Evolutionary conservation across 2,888 invertebrate genomes (phyloP), one percentile per base, ranked within the genome.

Genomic region (Bombyx huttoni): DNA sequence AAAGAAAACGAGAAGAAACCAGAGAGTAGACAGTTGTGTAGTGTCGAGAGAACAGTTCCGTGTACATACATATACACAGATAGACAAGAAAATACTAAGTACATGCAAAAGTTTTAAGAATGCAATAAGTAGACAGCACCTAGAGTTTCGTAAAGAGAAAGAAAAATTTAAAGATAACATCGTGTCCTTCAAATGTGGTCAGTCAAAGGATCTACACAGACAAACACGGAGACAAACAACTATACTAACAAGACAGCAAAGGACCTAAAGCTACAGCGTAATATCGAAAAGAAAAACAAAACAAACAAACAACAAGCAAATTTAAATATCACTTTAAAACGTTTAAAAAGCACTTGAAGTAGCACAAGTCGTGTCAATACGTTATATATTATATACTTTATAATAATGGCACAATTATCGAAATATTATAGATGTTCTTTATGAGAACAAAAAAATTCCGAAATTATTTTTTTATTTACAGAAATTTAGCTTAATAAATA

Each of bases 331-430:
- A 67, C 68, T 70, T 66, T 57, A 65, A 73, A 78, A 79, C 75
- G 73, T 77, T 75, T 75, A 78, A 79, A 81, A 83, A 87, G 87
- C 87, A 86, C 85, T 86, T 86, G 81, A 74, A 78, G 68, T 85
- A 83, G 84, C 84, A 85, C 79, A 75, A 73, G 73, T 75, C 70
- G 24, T 24, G 73, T 78, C 74, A 64, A 56, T 65, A 62, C 65
- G 59, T n/a, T 58, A 54, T 67, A 58, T 60, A 59, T 64, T 55
- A 59, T 61, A 62, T 58, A 45, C 49, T 54, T 56, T 63, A n/a
- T n/a, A n/a, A n/a, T n/a, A 83, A 85, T 85, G 84, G 85, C 84
- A 84, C 84, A 81, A 70, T 76, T 71, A 66, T 62, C 61, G 61
- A 65, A 70, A 66, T 68, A 62, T 73, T 75, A 77, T 78, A 75